Percentiles rank a stretch among this genome's conserved stretches.
Evolutionary conservation across 2,113 vertebrate genomes (phyloP).

Genomic region (Embiotoca jacksoni): DNA sequence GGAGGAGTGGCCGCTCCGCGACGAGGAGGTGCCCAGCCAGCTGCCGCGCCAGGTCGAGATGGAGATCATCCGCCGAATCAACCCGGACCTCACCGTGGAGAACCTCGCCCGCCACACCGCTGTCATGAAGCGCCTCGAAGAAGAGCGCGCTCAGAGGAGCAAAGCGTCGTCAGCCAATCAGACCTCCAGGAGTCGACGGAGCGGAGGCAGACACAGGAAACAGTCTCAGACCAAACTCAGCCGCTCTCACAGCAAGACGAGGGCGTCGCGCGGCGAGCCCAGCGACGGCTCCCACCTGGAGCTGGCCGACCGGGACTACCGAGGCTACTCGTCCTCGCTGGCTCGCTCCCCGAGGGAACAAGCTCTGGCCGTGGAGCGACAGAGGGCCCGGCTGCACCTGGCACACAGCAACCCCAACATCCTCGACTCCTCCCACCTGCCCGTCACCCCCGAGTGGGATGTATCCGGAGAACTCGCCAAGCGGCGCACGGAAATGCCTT

Average conservation of each 20-base stretch:
- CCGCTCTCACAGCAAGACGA: slow-evolving; percentile 95
- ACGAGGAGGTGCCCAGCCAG: slow-evolving; percentile 93
- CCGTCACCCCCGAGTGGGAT: slow-evolving; percentile 98
- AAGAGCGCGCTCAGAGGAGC: slow-evolving; percentile 94
- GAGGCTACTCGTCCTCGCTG: slow-evolving; percentile 90
- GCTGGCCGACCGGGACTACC: slow-evolving; percentile 89
- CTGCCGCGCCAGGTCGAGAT: slow-evolving; percentile 96
- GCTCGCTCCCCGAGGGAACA: slow-evolving; percentile 92
- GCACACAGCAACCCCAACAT: slow-evolving; percentile 93
- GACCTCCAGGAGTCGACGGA: slow-evolving; percentile 93
- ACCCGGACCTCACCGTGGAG: slow-evolving; percentile 97
- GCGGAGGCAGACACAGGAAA: slow-evolving; percentile 90
- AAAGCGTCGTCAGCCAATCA: slow-evolving; percentile 95
- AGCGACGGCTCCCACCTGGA: slow-evolving; percentile 93
- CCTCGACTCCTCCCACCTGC: slow-evolving; percentile 92
- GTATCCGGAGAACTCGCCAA: slow-evolving; percentile 97
- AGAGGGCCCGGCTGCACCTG: slow-evolving; percentile 90
- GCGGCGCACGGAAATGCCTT: slow-evolving; percentile 97
- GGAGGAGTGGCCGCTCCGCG: slow-evolving; percentile 96
- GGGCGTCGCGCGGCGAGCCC: slow-evolving; percentile 92
- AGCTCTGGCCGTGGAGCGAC: slow-evolving; percentile 92
- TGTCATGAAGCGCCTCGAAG: slow-evolving; percentile 98
- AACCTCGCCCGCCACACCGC: slow-evolving; percentile 97
- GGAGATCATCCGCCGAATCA: slow-evolving; percentile 98
- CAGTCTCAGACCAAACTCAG: slow-evolving; percentile 91